Evolutionary conservation across 2,797 vertebrate genomes (phyloP).

Genomic region (Thripadectes ignobilis): DNA sequence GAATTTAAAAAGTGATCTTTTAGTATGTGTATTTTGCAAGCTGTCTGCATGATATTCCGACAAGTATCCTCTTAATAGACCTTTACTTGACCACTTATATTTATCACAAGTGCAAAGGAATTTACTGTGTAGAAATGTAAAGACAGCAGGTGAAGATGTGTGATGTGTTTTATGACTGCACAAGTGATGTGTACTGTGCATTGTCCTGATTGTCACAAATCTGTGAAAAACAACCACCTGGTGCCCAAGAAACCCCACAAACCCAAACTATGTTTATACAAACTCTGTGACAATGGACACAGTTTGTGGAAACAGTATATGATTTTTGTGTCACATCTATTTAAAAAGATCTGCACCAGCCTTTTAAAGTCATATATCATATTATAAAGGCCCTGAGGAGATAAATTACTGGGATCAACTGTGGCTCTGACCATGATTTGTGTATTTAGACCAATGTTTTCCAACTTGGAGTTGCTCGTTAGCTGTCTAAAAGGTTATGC

Average conservation of each 20-base stretch:
- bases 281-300: background rate
- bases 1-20: slow-evolving; percentile 38
- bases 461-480: background rate
- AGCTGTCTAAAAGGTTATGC: background rate
- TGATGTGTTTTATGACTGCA: slow-evolving; percentile 56
- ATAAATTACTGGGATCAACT: slow-evolving; percentile 25
- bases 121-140: slow-evolving; percentile 22
- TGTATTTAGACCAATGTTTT: background rate
- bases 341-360: background rate
- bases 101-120: slow-evolving; percentile 57
- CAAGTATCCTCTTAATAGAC: slow-evolving; percentile 50
- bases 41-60: slow-evolving; percentile 70
- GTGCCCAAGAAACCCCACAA: background rate
- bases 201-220: slow-evolving; percentile 62
- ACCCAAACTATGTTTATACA: background rate
- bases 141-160: slow-evolving; percentile 38
- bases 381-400: slow-evolving; percentile 13
- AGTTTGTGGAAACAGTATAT: background rate
- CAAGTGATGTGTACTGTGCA: slow-evolving; percentile 38
- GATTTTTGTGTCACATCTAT: background rate
- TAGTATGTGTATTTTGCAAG: slow-evolving; percentile 65
- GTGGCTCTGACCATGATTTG: background rate
- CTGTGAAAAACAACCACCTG: background rate
- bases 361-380: background rate
- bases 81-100: slow-evolving; percentile 59